Conservation (phyloP, 2,888 invertebrate genomes). For the Pollenia amentaria region DNA sequence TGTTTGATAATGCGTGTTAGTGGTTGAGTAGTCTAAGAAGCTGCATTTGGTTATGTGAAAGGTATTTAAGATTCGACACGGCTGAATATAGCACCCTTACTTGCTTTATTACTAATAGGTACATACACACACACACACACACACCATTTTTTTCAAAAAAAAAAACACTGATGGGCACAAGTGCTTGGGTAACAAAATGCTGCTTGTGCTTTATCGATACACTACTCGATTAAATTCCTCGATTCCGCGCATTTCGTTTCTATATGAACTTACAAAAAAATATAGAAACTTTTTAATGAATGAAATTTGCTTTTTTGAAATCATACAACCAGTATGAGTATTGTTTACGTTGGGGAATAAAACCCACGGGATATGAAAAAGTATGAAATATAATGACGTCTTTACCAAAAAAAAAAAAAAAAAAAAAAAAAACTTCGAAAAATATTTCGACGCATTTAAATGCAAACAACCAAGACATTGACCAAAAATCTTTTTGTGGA, state of each 20-base stretch:
- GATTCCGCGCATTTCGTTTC: too few relatives aligned
- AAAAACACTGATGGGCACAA: too few relatives aligned
- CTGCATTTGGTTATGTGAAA: too few relatives aligned
- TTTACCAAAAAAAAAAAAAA: conserved; percentile 6
- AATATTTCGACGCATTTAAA: not conserved
- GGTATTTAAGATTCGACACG: too few relatives aligned
- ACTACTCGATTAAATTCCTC: too few relatives aligned
- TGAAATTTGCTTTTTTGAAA: conserved; percentile 28
- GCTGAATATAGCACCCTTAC: too few relatives aligned
- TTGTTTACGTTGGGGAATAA: conserved; percentile 17
- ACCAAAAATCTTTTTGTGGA: not conserved
- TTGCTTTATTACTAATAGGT: too few relatives aligned
- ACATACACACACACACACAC: not conserved
- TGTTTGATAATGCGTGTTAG: too few relatives aligned
- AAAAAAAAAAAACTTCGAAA: not conserved
- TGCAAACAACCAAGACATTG: not conserved
- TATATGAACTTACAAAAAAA: too few relatives aligned
- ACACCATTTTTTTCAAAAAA: conserved; percentile 9
- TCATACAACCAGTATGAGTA: not conserved
- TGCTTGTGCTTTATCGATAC: too few relatives aligned
- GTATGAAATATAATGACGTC: conserved; percentile 26
- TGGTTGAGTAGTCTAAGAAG: too few relatives aligned
- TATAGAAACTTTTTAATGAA: conserved; percentile 21
- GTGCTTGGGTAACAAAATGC: too few relatives aligned
- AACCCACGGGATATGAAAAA: not conserved